Percentiles rank a stretch among this genome's conserved stretches.
Evolutionary conservation across 2,113 vertebrate species (phyloP).

Genomic region (human): GRCh38 chr5:135026501-135027000

Average conservation of each 20-base stretch:
- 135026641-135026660: constrained; percentile 30
- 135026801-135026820: neutral
- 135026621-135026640: neutral
- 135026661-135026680: neutral
- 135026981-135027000: constrained; percentile 69
- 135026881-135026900: constrained; percentile 38
- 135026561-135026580: neutral
- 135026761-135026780: neutral
- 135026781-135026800: constrained; percentile 23
- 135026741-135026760: neutral
- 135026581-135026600: neutral
- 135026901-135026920: constrained; percentile 49
- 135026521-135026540: neutral
- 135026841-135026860: neutral
- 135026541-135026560: neutral
- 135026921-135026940: constrained; percentile 27
- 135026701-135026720: neutral
- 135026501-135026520: constrained; percentile 35
- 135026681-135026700: neutral
- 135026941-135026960: constrained; percentile 53
- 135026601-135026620: neutral
- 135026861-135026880: constrained; percentile 13
- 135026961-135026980: constrained; percentile 75
- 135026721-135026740: neutral
- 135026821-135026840: neutral